A percentile compares a stretch with the other conserved stretches of the same genome.
Conservation (phyloP, 2,113 vertebrate species). For the Trogon melanurus region DNA sequence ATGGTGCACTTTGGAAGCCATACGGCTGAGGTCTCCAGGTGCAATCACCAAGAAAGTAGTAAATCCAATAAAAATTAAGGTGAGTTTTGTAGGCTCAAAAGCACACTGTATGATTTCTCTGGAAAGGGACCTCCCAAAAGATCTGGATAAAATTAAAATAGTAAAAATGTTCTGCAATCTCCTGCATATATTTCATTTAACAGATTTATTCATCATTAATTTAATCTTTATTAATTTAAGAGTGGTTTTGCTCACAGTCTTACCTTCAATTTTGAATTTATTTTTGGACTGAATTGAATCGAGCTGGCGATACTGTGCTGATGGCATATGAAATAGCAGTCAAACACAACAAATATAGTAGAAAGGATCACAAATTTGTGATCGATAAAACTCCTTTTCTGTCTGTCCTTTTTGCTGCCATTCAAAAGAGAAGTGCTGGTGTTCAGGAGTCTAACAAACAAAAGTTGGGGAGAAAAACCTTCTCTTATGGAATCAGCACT, state of each 20-base stretch:
- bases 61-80: conserved; percentile 80
- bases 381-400: neutral
- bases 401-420: neutral
- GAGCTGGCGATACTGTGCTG: neutral
- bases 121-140: neutral
- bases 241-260: neutral
- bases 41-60: conserved; percentile 82
- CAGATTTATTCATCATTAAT: neutral
- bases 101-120: neutral
- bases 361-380: neutral
- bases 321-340: neutral
- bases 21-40: conserved; percentile 80
- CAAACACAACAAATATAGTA: neutral
- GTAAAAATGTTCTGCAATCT: neutral
- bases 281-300: neutral
- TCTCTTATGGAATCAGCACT: neutral
- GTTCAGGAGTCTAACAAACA: neutral
- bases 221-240: neutral
- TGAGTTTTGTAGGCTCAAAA: neutral
- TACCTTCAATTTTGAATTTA: neutral
- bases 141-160: neutral
- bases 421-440: neutral
- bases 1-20: conserved; percentile 82
- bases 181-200: neutral
- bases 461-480: neutral